Evolutionary conservation across 2,888 invertebrate genomes (phyloP), one percentile per base, ranked within the genome.

Genomic region (Catocala sponsa): DNA sequence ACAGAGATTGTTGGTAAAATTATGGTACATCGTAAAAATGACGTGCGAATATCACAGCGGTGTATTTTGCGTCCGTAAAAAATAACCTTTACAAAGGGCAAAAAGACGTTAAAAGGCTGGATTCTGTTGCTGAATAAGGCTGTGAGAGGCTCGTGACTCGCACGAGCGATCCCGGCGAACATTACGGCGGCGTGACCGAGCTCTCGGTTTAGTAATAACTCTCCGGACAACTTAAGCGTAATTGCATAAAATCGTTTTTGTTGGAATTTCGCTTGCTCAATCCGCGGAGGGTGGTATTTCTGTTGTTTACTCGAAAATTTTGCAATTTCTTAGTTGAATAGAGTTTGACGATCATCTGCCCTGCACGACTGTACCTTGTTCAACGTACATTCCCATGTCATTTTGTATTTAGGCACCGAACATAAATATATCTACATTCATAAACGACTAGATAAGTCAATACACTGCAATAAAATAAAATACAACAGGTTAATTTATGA

Each of bases 221-320:
- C 90, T 83, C 81, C 84, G 83, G 84, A 85, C 88, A 88, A 91
- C 86, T 89, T 89, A 86, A 87, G 81, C 86, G 90, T 91, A 92
- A 92, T 92, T 92, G 91, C 91, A 91, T 90, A 87, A 91, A 91
- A 92, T 89, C 90, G 90, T 89, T 90, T 91, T 91, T 89, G 90
- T 89, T 81, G 89, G 91, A 89, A 91, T 90, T 90, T 81, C 82
- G 85, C 91, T 90, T 89, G 87, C 90, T 86, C 88, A 89, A 91
- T 83, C 82, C 86, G 81, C 75, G 83, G 86, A 87, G 84, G 87
- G 88, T 88, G 87, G 82, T 80, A 76, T 76, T 79, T 83, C 80
- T 82, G 78, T 68, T 73, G 82, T 84, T 90, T 87, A 84, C 82
- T 81, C 82, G 86, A 88, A 87, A 83, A 85, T 85, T 84, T 81